Conservation (phyloP, 2,888 invertebrate species). For the Lottia gigantea region DNA sequence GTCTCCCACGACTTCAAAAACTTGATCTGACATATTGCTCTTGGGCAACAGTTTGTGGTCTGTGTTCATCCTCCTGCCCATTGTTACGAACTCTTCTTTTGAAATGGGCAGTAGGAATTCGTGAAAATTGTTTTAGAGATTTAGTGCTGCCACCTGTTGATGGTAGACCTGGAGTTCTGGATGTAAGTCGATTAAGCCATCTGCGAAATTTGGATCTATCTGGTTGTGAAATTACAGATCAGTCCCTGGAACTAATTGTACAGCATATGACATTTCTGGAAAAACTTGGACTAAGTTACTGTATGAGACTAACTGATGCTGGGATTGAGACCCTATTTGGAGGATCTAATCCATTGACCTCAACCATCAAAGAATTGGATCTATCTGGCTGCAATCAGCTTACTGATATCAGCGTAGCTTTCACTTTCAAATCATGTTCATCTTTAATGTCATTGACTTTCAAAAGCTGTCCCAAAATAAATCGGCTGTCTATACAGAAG, state of each 20-base stretch:
- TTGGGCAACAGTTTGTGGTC: slow-evolving; percentile 81
- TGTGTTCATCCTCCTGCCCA: slow-evolving; percentile 85
- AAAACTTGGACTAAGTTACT: slow-evolving; percentile 85
- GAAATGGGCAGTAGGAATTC: slow-evolving; percentile 86
- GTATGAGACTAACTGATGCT: slow-evolving; percentile 88
- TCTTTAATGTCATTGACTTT: not conserved
- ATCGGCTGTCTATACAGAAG: not conserved
- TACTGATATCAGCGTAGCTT: slow-evolving; percentile 33
- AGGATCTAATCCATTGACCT: slow-evolving; percentile 20
- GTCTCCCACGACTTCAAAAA: slow-evolving; percentile 84
- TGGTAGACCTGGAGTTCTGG: slow-evolving; percentile 80
- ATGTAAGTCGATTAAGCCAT: slow-evolving; percentile 81
- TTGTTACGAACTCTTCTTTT: slow-evolving; percentile 80
- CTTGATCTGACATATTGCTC: slow-evolving; percentile 79
- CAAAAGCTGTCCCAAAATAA: not conserved
- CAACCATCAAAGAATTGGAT: slow-evolving; percentile 37
- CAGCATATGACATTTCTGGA: slow-evolving; percentile 71
- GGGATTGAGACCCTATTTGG: slow-evolving; percentile 75
- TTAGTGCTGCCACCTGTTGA: slow-evolving; percentile 88
- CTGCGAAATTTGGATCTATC: slow-evolving; percentile 81
- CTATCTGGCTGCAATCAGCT: slow-evolving; percentile 44
- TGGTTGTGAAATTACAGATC: slow-evolving; percentile 90
- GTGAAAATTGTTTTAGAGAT: slow-evolving; percentile 85
- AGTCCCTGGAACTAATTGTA: slow-evolving; percentile 75
- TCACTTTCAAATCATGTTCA: not conserved